Evolutionary conservation across 2,113 vertebrate species (phyloP), one percentile per base, ranked within the genome.

Genomic region (Pluvialis apricaria): DNA sequence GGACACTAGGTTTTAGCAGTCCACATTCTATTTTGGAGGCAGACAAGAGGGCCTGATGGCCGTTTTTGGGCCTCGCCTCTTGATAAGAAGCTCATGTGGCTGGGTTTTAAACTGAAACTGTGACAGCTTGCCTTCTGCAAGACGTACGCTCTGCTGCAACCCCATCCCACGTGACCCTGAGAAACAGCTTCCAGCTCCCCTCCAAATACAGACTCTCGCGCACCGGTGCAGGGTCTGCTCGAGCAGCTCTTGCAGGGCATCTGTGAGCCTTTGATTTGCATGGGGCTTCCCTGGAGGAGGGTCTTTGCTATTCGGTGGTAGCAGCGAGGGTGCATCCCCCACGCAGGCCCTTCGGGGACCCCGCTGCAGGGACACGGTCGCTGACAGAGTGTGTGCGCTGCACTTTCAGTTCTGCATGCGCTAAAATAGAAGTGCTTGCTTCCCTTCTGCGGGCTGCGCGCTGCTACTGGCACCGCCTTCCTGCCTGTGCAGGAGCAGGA

Each of bases 401-500:
- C 95, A n/a, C 88, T 97, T 97, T 96, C 96, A 82, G 94, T 97
- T 97, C 96, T 96, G 94, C 84, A 69, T 82, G 58, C 4, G 22
- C 84, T 87, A 91, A 96, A 96, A 94, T 77, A 94, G 93, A 72
- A 90, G 66, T 2, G 2, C 54, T 75, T 5, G 22, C 82, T 97
- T 96, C 96, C 95, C 45, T 82, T 85, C 82, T 69, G 90, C 1
- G 31, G 86, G 66, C 57, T 62, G 26, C 3, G 55, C 26, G 0
- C 47, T 10, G 34, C 8, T 10, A 11, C 83, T 28, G 40, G 66
- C 45, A 25, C 19, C 4, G 1, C 25, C 61, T 45, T 32, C 51
- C 34, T 25, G 76, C 72, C 64, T 26, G 57, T 22, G 69, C 47
- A 31, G 68, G 34, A 45, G 71, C 66, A 54, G 65, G 69, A 57